These are phyloP conservation scores for Agapetus fuscipes DNA, from an alignment of 2,888 invertebrate species.

Conservation along the genomic window DNA sequence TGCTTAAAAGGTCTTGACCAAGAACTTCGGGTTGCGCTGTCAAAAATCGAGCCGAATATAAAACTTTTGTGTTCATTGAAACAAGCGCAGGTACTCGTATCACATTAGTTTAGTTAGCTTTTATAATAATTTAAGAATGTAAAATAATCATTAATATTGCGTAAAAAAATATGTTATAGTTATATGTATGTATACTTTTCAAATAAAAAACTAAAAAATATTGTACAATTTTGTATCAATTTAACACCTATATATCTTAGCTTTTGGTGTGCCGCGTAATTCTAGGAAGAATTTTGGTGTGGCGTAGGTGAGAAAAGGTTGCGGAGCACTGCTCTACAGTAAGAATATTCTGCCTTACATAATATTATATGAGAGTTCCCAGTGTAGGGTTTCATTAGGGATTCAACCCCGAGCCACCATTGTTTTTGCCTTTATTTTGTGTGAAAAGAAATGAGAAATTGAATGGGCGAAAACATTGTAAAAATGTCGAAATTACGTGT, in stretches of 20 bases:
- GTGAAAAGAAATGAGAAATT: background rate
- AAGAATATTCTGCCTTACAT: no score
- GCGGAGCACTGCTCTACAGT: slow-evolving; percentile 15
- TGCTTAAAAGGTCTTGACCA: no score
- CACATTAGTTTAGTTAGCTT: no score
- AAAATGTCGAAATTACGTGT: background rate
- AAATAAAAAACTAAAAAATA: background rate
- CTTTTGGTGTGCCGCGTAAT: slow-evolving; percentile 3
- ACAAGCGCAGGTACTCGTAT: no score
- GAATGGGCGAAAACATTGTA: background rate
- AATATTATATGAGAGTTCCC: no score
- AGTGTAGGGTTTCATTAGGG: background rate
- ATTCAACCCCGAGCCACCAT: background rate
- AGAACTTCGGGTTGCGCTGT: no score
- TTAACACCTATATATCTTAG: background rate
- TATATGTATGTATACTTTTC: background rate
- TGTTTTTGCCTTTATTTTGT: background rate
- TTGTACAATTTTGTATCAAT: background rate
- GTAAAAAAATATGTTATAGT: no score
- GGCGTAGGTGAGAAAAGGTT: slow-evolving; percentile 16
- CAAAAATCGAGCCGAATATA: no score
- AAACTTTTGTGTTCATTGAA: no score
- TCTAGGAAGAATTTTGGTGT: slow-evolving; percentile 11
- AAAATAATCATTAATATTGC: no score
- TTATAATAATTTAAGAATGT: no score